Evolutionary conservation across 2,888 invertebrate genomes (phyloP).

Genomic region (Diplazon laetatorius): DNA sequence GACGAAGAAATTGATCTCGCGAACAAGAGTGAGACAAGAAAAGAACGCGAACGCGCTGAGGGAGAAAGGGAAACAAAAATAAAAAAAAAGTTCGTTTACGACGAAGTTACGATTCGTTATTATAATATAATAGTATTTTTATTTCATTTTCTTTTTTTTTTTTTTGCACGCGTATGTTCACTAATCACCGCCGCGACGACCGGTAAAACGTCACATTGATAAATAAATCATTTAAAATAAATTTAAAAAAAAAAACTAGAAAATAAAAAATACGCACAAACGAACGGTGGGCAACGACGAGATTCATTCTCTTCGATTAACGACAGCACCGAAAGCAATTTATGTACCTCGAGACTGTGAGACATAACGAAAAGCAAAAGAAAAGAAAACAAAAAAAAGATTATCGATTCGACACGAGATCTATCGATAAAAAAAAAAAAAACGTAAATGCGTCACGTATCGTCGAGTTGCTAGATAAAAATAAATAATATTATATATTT

Average conservation of each 20-base stretch:
- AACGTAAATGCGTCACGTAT: slow-evolving; percentile 9
- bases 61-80: too few relatives aligned
- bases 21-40: slow-evolving; percentile 22
- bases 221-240: neutral
- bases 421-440: too few relatives aligned
- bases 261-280: slow-evolving; percentile 14
- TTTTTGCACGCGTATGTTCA: slow-evolving; percentile 56
- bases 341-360: slow-evolving; percentile 46
- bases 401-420: too few relatives aligned
- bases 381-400: too few relatives aligned
- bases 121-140: slow-evolving; percentile 55
- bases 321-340: slow-evolving; percentile 55
- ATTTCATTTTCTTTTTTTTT: slow-evolving; percentile 29
- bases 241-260: slow-evolving; percentile 16
- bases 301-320: slow-evolving; percentile 5
- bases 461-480: slow-evolving; percentile 35
- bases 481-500: slow-evolving; percentile 44
- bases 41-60: slow-evolving; percentile 34
- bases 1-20: slow-evolving; percentile 4
- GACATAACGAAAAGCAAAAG: too few relatives aligned
- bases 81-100: slow-evolving; percentile 64
- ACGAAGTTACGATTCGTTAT: slow-evolving; percentile 55
- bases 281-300: slow-evolving; percentile 6
- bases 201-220: slow-evolving; percentile 47
- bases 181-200: slow-evolving; percentile 52